A percentile compares a stretch with the other conserved stretches of the same genome.
phyloP scores from a whole-genome alignment of 2,113 vertebrate species.

The Pitta sordida region DNA sequence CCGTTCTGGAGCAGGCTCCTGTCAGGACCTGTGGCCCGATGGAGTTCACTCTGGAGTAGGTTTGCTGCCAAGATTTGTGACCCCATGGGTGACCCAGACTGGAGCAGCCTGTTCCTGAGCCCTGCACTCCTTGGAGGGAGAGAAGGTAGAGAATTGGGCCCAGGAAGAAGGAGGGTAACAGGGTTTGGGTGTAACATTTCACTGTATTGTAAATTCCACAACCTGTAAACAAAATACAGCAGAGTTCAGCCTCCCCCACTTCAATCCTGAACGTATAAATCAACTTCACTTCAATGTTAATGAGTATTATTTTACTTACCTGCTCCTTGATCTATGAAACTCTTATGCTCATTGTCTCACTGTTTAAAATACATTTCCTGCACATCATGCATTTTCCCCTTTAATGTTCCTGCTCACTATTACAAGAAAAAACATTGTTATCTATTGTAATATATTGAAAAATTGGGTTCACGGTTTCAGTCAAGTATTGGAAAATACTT shows the following conservation, averaged over 20 bases:
- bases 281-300: not conserved
- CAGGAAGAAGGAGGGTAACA: not conserved
- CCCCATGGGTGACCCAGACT: not conserved
- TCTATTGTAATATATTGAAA: not conserved
- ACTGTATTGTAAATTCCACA: not conserved
- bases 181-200: not conserved
- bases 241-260: not conserved
- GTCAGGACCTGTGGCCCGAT: not conserved
- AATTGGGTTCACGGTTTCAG: not conserved
- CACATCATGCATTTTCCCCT: not conserved
- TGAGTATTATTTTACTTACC: not conserved
- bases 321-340: not conserved
- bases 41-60: not conserved
- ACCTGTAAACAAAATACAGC: not conserved
- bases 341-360: not conserved
- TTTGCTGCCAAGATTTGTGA: not conserved
- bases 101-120: not conserved
- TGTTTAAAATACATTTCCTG: not conserved
- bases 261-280: not conserved
- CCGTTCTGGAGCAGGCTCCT: not conserved
- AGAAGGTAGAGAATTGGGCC: not conserved
- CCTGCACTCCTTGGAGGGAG: not conserved
- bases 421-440: not conserved
- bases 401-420: not conserved
- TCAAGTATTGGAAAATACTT: not conserved